phyloP scores from a whole-genome alignment of 2,113 vertebrate genomes.

The Larimichthys polyactis region DNA sequence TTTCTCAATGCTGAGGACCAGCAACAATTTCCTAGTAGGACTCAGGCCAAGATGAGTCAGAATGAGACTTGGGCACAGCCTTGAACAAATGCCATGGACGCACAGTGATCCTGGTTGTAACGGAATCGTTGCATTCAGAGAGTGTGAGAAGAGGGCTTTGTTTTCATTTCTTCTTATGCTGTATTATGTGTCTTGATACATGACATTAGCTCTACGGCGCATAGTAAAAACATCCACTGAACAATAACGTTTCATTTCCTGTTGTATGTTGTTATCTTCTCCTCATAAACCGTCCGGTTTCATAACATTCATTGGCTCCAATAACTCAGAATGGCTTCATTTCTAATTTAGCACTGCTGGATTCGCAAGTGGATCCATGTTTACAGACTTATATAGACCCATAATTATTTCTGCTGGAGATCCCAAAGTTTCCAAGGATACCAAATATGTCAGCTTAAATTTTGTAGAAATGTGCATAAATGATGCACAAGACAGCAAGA shows the following conservation, averaged over 20 bases:
- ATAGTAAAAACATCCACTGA: neutral
- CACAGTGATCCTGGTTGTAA: constrained; percentile 41
- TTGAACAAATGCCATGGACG: constrained; percentile 55
- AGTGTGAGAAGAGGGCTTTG: neutral
- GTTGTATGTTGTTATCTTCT: neutral
- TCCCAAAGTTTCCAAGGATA: constrained; percentile 13
- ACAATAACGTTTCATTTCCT: neutral
- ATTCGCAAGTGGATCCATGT: neutral
- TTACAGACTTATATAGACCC: neutral
- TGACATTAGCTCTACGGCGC: rapidly evolving
- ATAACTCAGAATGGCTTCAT: neutral
- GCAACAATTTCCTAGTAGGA: constrained; percentile 61
- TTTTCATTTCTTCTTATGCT: neutral
- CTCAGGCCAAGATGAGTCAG: constrained; percentile 67
- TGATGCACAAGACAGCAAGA: constrained; percentile 23
- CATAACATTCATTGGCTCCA: neutral
- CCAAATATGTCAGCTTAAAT: constrained; percentile 21
- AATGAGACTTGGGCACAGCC: constrained; percentile 49
- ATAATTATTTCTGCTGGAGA: constrained; percentile 15
- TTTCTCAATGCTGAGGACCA: constrained; percentile 22
- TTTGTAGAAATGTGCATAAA: constrained; percentile 28
- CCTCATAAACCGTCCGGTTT: neutral
- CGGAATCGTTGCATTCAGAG: constrained; percentile 31
- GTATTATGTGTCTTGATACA: too few relatives aligned
- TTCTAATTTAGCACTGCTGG: neutral